Conservation (phyloP, 2,113 vertebrate species). For the Pangasianodon hypophthalmus region DNA sequence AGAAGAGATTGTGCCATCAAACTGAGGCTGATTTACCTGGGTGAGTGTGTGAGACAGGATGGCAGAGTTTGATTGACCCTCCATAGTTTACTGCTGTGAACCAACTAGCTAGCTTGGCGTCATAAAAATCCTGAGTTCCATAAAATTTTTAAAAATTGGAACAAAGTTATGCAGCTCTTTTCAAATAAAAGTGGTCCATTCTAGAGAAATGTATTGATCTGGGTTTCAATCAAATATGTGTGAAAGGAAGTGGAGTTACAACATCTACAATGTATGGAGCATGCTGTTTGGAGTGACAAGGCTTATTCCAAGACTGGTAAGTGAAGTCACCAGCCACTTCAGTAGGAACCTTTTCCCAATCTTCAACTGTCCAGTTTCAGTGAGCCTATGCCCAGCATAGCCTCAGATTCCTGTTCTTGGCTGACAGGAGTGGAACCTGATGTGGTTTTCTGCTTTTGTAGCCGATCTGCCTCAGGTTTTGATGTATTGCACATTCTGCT, state of each 20-base stretch:
- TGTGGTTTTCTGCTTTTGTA: too few species aligned
- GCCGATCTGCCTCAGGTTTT: not conserved
- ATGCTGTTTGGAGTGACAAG: not conserved
- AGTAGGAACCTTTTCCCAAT: not conserved
- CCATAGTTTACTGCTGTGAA: not conserved
- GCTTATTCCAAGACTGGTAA: not conserved
- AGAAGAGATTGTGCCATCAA: slow-evolving; percentile 3
- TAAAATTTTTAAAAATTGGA: not conserved
- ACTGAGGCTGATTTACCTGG: not conserved
- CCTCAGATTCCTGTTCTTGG: not conserved
- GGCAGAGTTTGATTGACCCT: not conserved
- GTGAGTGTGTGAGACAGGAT: not conserved
- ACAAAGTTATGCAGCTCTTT: not conserved
- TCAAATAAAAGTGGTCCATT: not conserved
- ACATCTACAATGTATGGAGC: not conserved
- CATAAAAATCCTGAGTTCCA: not conserved
- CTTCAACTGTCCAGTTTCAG: not conserved
- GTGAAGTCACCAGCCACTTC: not conserved
- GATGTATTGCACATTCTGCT: not conserved
- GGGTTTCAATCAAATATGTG: not conserved
- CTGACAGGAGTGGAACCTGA: not conserved
- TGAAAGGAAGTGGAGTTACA: not conserved
- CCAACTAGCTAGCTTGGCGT: not conserved
- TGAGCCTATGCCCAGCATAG: not conserved
- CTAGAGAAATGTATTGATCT: too few species aligned